phyloP scores from a whole-genome alignment of 2,797 vertebrate genomes.

The Martes flavigula region DNA sequence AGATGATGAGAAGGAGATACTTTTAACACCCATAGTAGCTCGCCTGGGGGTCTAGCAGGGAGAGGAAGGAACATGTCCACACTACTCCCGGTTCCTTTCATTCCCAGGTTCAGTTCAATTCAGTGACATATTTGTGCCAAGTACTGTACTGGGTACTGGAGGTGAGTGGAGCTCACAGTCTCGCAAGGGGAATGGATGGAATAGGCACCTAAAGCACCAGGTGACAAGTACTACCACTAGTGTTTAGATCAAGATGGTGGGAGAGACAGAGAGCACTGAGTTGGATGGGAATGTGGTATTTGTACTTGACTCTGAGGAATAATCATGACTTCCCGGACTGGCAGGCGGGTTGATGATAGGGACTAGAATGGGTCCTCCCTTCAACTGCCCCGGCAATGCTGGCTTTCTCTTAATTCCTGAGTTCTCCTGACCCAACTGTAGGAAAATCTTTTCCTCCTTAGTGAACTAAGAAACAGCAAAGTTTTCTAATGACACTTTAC shows the following conservation, averaged over 20 bases:
- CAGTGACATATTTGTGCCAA: background rate
- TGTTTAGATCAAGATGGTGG: background rate
- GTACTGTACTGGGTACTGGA: background rate
- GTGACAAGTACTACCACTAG: background rate
- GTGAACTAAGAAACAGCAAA: background rate
- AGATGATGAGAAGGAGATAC: background rate
- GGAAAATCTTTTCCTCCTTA: background rate
- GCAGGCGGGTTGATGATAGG: background rate
- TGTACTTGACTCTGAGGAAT: background rate
- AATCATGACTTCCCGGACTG: background rate
- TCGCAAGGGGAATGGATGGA: too few relatives aligned
- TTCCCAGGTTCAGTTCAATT: background rate
- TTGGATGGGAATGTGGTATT: background rate
- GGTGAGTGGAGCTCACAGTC: background rate
- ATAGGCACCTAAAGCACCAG: background rate
- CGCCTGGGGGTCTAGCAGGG: background rate
- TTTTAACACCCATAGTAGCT: background rate
- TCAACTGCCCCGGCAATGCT: background rate
- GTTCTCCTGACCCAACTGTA: background rate
- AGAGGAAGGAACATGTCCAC: background rate
- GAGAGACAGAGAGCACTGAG: background rate
- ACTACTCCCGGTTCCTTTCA: background rate
- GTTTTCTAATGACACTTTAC: background rate
- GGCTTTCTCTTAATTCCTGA: background rate
- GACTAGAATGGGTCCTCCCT: background rate